phyloP scores from a whole-genome alignment of 2,888 invertebrate species.

The Apodemia mormo region DNA sequence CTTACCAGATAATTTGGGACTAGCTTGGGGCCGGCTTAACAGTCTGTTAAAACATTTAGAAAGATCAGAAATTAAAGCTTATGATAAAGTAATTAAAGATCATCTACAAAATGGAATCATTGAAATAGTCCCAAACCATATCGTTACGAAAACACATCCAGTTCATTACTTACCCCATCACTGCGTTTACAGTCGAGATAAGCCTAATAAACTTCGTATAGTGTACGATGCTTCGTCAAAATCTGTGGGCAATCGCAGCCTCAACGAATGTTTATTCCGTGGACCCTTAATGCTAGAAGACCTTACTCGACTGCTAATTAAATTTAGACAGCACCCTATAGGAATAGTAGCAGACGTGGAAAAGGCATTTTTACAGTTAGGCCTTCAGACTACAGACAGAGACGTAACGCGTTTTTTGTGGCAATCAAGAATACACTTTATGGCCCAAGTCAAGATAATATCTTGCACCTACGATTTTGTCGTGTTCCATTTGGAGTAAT shows the following conservation, averaged over 20 bases:
- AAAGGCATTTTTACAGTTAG: constrained; percentile 41
- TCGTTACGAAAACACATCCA: not conserved
- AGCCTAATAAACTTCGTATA: constrained; percentile 29
- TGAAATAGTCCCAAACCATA: constrained; percentile 8
- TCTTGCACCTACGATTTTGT: no score
- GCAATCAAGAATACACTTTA: no score
- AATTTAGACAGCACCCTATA: constrained; percentile 35
- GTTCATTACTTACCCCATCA: constrained; percentile 19
- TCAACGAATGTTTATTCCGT: constrained; percentile 40
- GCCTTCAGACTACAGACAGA: no score
- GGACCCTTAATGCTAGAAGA: constrained; percentile 41
- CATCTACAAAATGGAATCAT: constrained; percentile 26
- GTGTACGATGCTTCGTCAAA: constrained; percentile 39
- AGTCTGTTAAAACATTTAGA: constrained; percentile 27
- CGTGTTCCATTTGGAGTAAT: no score
- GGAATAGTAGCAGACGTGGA: constrained; percentile 41
- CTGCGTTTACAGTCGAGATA: not conserved
- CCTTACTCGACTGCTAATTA: constrained; percentile 36
- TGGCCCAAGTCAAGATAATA: no score
- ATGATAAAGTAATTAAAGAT: constrained; percentile 24
- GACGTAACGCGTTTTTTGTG: no score
- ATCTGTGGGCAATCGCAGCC: constrained; percentile 31
- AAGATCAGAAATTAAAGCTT: not conserved
- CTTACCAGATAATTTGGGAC: constrained; percentile 31
- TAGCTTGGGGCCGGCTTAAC: constrained; percentile 30